Conservation (phyloP, 2,113 vertebrate species). For the Carettochelys insculpta region DNA sequence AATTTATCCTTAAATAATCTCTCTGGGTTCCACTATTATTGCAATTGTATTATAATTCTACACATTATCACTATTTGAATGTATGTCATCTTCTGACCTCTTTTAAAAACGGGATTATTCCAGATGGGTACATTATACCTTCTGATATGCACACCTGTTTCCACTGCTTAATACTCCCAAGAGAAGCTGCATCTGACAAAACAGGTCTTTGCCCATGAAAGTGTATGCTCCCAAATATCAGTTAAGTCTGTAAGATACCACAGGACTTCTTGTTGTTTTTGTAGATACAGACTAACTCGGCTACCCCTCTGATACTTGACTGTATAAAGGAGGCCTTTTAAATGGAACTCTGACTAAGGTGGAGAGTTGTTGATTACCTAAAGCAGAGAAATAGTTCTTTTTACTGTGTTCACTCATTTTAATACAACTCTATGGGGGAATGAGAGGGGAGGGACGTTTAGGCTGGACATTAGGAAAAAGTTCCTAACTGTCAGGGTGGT, state of each 20-base stretch:
- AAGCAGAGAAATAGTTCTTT: background rate
- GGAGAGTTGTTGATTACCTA: background rate
- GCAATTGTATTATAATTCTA: background rate
- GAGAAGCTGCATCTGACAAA: no score
- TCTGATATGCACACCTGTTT: fast-evolving
- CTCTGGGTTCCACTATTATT: background rate
- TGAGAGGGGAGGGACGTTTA: no score
- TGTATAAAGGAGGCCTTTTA: background rate
- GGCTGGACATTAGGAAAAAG: no score
- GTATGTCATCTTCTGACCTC: fast-evolving
- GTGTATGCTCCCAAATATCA: no score
- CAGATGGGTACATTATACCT: fast-evolving
- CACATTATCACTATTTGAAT: fast-evolving
- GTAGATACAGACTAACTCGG: no score
- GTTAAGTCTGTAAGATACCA: no score
- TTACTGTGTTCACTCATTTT: background rate
- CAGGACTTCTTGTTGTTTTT: no score
- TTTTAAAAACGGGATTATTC: fast-evolving
- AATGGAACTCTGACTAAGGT: background rate
- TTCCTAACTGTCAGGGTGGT: no score
- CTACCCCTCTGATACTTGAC: no score
- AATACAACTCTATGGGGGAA: background rate
- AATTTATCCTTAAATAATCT: slow-evolving; percentile 22
- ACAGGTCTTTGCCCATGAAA: no score
- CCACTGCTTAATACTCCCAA: background rate